These are phyloP conservation scores for Quiscalus mexicanus DNA, from an alignment of 2,113 vertebrate species.

Conservation along the genomic window DNA sequence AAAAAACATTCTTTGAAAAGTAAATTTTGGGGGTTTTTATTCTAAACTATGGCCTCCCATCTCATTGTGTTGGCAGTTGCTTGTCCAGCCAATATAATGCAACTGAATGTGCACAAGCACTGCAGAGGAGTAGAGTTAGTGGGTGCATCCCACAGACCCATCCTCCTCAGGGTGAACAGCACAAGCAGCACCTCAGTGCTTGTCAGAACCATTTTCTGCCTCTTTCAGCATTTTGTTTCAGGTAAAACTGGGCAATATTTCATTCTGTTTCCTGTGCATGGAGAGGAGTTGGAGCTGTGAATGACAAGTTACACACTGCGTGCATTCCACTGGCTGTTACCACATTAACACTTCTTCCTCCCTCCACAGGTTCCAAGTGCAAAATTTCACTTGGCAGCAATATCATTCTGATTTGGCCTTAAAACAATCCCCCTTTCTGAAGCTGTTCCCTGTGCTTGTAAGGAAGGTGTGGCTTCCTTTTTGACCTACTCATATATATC, in stretches of 20 bases:
- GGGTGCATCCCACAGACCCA: not conserved
- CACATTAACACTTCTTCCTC: constrained; percentile 36
- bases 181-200: not conserved
- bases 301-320: not conserved
- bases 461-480: not conserved
- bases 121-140: not conserved
- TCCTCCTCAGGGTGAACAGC: not conserved
- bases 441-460: not conserved
- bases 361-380: not conserved
- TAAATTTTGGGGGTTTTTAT: not conserved
- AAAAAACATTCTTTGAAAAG: not conserved
- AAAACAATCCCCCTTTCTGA: not conserved
- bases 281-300: not conserved
- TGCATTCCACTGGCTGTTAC: not conserved
- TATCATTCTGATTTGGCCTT: not conserved
- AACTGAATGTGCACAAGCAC: not conserved
- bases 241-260: not conserved
- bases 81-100: not conserved
- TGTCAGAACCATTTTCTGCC: not conserved
- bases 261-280: not conserved
- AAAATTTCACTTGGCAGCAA: constrained; percentile 35
- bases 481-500: not conserved
- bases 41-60: not conserved
- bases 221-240: not conserved
- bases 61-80: not conserved